Percentiles rank a stretch among this genome's conserved stretches.
Conservation (phyloP, 2,888 invertebrate genomes). For the Cabera pusaria region DNA sequence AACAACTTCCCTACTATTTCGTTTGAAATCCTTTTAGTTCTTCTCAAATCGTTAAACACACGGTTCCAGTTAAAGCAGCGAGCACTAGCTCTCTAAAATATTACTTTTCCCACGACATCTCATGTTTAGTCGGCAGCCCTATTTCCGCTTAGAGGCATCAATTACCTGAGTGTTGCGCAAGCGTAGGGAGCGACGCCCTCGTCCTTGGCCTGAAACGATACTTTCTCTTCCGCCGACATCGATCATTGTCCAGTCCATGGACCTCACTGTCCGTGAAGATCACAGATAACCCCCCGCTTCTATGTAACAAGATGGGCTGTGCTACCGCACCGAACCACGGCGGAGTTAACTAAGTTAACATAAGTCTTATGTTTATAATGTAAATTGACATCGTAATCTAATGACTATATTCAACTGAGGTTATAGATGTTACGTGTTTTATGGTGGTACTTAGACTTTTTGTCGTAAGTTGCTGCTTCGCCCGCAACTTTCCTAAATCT, state of each 20-base stretch:
- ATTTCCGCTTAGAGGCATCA: constrained; percentile 36
- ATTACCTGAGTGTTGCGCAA: constrained; percentile 64
- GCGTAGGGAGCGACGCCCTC: constrained; percentile 66
- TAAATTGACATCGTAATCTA: no score
- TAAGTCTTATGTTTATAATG: no score
- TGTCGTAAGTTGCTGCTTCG: no score
- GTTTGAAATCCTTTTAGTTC: no score
- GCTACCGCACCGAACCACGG: constrained; percentile 12
- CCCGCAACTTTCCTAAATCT: no score
- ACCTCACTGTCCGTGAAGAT: constrained; percentile 29
- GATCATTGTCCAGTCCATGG: constrained; percentile 39
- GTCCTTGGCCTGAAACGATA: constrained; percentile 71
- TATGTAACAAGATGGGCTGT: no score
- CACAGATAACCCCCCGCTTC: constrained; percentile 26
- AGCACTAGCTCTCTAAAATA: constrained; percentile 9
- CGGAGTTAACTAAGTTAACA: no score
- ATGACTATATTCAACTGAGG: no score
- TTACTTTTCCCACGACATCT: constrained; percentile 14
- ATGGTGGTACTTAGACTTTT: no score
- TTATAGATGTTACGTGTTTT: no score
- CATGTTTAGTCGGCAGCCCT: constrained; percentile 23
- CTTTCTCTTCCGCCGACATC: constrained; percentile 69
- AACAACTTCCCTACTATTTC: no score
- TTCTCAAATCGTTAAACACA: no score
- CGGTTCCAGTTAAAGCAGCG: constrained; percentile 6